Evolutionary conservation across 2,113 vertebrate genomes (phyloP).

Genomic region (Rhombomys opimus): DNA sequence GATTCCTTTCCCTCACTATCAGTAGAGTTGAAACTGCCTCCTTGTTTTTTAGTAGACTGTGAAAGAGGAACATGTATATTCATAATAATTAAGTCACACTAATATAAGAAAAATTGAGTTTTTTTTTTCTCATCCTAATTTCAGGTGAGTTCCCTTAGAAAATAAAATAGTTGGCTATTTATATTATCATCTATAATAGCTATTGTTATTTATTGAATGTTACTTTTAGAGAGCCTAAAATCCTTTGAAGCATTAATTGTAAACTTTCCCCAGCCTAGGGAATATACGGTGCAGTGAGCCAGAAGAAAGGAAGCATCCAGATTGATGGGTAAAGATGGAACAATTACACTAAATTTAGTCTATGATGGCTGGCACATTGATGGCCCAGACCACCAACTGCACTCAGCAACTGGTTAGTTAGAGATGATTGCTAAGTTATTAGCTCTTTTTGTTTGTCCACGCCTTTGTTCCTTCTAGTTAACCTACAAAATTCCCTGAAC

Average conservation of each 20-base stretch:
- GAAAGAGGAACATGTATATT: background rate
- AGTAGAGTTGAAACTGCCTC: background rate
- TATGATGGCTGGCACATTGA: background rate
- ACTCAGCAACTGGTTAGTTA: background rate
- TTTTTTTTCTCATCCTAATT: background rate
- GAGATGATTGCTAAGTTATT: background rate
- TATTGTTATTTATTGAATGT: background rate
- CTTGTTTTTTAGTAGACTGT: background rate
- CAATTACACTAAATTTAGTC: background rate
- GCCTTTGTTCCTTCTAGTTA: constrained; percentile 38
- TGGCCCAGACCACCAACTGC: background rate
- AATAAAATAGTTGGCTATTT: background rate
- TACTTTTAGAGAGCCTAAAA: background rate
- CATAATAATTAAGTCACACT: background rate
- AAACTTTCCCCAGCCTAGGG: background rate
- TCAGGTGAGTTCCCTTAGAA: background rate
- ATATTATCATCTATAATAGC: background rate
- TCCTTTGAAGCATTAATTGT: background rate
- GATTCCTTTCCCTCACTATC: background rate
- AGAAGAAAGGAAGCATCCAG: background rate
- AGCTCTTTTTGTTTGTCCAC: background rate
- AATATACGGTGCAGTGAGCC: background rate
- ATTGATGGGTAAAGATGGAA: background rate
- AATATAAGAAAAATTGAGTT: background rate
- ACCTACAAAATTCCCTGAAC: background rate